phyloP scores from a whole-genome alignment of 2,797 vertebrate genomes.

The Tiaroga cobitis region DNA sequence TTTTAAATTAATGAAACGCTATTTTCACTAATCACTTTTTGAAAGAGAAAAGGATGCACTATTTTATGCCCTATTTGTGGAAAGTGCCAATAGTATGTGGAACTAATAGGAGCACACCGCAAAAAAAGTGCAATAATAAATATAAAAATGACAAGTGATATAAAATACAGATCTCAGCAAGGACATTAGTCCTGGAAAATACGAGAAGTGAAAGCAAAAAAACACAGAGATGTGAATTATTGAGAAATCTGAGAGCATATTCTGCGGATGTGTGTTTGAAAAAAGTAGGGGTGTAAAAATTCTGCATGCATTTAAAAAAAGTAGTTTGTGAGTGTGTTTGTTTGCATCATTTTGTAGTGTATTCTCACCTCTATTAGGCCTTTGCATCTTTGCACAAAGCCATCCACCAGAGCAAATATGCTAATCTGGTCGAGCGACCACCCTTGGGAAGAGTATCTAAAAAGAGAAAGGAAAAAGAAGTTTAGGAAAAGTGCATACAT shows the following conservation, averaged over 20 bases:
- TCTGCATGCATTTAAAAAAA: constrained; percentile 4
- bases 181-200: constrained; percentile 43
- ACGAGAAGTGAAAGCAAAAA: constrained; percentile 51
- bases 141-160: constrained; percentile 47
- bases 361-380: constrained; percentile 86
- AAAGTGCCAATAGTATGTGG: background rate
- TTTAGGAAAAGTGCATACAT: constrained; percentile 29
- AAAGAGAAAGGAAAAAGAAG: constrained; percentile 32
- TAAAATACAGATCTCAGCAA: constrained; percentile 33
- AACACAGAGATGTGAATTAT: constrained; percentile 39
- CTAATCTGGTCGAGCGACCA: constrained; percentile 83
- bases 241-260: constrained; percentile 47
- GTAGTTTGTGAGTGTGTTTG: constrained; percentile 41
- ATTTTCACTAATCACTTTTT: background rate
- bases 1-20: background rate
- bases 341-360: background rate
- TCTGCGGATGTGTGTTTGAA: background rate
- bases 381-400: constrained; percentile 85
- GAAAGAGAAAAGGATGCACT: background rate
- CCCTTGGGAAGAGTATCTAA: constrained; percentile 76
- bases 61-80: background rate
- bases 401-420: constrained; percentile 84
- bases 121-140: constrained; percentile 21
- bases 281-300: background rate
- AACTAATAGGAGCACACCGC: background rate